Evolutionary conservation across 2,888 invertebrate genomes (phyloP), one percentile per base, ranked within the genome.

Genomic region (Acrocyrtus sp.): DNA sequence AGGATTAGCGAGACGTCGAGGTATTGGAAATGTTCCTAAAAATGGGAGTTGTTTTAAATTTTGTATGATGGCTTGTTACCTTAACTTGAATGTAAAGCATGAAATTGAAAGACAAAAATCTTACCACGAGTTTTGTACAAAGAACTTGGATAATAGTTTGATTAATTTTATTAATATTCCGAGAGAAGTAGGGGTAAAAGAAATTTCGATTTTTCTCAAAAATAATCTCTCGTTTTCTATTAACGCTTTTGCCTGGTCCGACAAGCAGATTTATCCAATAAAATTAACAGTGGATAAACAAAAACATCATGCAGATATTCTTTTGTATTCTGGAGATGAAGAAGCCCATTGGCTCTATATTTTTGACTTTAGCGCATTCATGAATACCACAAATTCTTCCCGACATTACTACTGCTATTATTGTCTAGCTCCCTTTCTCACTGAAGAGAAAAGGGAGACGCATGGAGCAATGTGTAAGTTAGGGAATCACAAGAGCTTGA

Each of bases 211-310:
- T 15, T 62, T 50, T 62, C 50, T 51, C 50, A 29, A 26, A 2
- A 24, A 51, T 26, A 62, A 62, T 19, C 50, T 39, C 2, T 1
- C 1, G 22, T 62, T 62, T 39, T 39, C 39, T 50, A 51, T 62
- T 15, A 51, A 50, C 24, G 26, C 41, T 15, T 62, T 62, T 62
- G 60, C 17, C 6, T 60, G 45, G 12, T 3, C 3, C 2, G 47
- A 27, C 2, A 22, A 21, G 6, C 19, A 24, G 29, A 19, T 60
- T n/a, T 60, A 17, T 47, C 60, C 60, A 6, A 17, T 27, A 12
- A 24, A 29, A 22, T 51, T 62, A 24, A 17, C n/a, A 22, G 34
- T 22, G 24, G 50, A 62, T n/a, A 5, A 22, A 8, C 50, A 50
- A 39, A 2, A 50, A 8, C 39, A 39, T 27, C 61, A 62, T 21